These are phyloP conservation scores for Nebria brevicollis DNA, from an alignment of 2,888 invertebrate species.

Conservation along the genomic window DNA sequence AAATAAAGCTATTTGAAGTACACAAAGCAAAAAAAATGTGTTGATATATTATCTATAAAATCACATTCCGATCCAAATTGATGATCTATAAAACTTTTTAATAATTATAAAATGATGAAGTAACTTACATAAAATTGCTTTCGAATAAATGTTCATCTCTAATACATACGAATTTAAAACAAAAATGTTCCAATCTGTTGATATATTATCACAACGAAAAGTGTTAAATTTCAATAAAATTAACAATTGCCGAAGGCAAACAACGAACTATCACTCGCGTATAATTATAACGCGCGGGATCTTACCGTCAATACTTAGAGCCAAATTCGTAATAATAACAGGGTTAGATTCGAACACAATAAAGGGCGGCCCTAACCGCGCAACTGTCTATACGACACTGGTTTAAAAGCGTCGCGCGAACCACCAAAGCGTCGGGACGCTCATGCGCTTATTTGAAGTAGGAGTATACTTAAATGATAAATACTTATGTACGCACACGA, in stretches of 20 bases:
- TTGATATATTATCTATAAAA: too few relatives aligned
- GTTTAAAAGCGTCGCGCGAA: constrained; percentile 30
- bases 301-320: background rate
- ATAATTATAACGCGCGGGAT: too few relatives aligned
- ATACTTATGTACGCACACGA: background rate
- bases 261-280: background rate
- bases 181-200: background rate
- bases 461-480: background rate
- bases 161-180: background rate
- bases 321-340: background rate
- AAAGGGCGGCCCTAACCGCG: constrained; percentile 8
- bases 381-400: constrained; percentile 31
- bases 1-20: too few relatives aligned
- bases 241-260: background rate
- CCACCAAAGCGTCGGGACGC: constrained; percentile 26
- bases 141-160: background rate
- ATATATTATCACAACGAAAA: background rate
- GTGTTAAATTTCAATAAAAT: background rate
- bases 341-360: background rate
- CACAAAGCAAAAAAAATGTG: too few relatives aligned
- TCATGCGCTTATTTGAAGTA: constrained; percentile 16
- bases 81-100: too few relatives aligned
- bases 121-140: background rate
- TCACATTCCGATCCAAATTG: too few relatives aligned
- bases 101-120: too few relatives aligned